Evolutionary conservation across 1,140 invertebrate genomes (phyloP), one percentile per base, ranked within the genome.

Genomic region (Temnothorax curvispinosus): DNA sequence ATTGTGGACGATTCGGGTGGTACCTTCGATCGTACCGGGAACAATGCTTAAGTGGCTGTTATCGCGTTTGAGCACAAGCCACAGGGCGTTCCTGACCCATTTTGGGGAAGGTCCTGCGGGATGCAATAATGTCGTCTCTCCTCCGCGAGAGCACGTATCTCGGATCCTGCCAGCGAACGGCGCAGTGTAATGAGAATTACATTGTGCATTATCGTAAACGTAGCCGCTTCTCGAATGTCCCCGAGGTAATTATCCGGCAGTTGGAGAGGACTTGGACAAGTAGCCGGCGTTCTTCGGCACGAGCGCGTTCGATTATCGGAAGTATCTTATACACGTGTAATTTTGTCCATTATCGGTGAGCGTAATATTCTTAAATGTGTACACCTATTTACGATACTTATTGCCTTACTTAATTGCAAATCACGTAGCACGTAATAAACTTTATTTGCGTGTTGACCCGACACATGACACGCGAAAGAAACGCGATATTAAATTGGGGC

Each of bases 1-100:
- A 77, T 86, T 84, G 71, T 77, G 82, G 77, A 85, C 58, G 84
- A 85, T 88, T 90, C 62, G 54, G 76, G 85, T 76, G 72, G 85
- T 69, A 56, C 35, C 50, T 78, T 69, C 81, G 62, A 91, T 89
- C 67, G 54, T 64, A 50, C 76, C 38, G 58, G 54, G 75, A 91
- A 89, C 85, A 89, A 91, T 88, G 88, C 82, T 89, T 86, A 91
- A 86, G 87, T 90, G 89, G 77, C 52, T 91, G 90, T 91, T 91
- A 91, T 91, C 90, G 86, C 81, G 76, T 89, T 85, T 65, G 82
- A 84, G 65, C 87, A 89, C 89, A 88, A 91, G 82, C 71, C 58
- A 87, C 58, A 86, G 80, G 76, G 69, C 75, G 81, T 89, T 87
- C 77, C 87, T 91, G 88, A 89, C 77, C 89, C 74, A 91, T 91